phyloP scores from a whole-genome alignment of 2,888 invertebrate genomes.

The Plagodis dolabraria region DNA sequence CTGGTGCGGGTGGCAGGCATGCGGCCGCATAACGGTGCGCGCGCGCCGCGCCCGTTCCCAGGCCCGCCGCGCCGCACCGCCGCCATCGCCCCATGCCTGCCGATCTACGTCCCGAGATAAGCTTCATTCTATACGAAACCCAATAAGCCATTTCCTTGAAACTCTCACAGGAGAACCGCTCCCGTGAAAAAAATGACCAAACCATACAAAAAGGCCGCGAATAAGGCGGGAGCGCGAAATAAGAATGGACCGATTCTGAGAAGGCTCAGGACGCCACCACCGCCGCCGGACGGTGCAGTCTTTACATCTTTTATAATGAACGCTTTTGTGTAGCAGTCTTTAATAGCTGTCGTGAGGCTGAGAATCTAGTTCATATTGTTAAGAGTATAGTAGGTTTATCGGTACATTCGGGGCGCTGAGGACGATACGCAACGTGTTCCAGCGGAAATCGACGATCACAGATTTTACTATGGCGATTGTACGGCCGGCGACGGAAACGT shows the following conservation, averaged over 20 bases:
- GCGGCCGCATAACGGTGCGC: conserved; percentile 60
- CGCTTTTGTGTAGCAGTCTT: conserved; percentile 76
- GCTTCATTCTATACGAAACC: conserved; percentile 75
- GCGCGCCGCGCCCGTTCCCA: conserved; percentile 62
- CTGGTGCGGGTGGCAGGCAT: conserved; percentile 38
- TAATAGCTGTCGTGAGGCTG: conserved; percentile 76
- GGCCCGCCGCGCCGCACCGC: conserved; percentile 44
- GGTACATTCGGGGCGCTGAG: conserved; percentile 32
- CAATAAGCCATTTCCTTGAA: conserved; percentile 83
- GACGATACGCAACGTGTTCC: conserved; percentile 18
- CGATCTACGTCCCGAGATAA: conserved; percentile 76
- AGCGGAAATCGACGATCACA: conserved; percentile 54
- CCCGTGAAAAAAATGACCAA: conserved; percentile 74
- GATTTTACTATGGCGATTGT: conserved; percentile 50
- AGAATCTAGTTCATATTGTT: conserved; percentile 57
- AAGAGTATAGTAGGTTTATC: conserved; percentile 17
- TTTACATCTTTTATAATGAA: conserved; percentile 82
- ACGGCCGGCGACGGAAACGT: conserved; percentile 52
- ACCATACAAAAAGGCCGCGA: conserved; percentile 73
- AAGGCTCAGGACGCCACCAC: conserved; percentile 69
- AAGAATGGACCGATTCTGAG: conserved; percentile 82
- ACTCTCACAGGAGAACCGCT: conserved; percentile 78
- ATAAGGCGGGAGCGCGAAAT: conserved; percentile 83
- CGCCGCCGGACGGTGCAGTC: conserved; percentile 69
- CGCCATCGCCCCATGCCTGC: conserved; percentile 22